Conservation (phyloP, 1,140 invertebrate genomes). For the Diachasmimorpha longicaudata region DNA sequence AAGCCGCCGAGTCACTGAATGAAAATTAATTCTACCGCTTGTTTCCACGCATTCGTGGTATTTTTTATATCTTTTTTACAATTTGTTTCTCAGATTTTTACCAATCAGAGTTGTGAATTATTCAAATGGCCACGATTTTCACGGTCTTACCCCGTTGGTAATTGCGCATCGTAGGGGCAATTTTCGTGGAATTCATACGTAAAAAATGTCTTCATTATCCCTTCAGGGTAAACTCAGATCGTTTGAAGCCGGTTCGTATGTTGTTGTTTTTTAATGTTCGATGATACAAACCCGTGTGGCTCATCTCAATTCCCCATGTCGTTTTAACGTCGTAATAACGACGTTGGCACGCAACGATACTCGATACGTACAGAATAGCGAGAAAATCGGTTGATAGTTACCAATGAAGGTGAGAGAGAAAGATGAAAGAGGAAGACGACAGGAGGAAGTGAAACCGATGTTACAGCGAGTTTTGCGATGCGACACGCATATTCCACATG, state of each 20-base stretch:
- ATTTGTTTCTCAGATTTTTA: neutral
- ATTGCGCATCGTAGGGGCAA: slow-evolving; percentile 16
- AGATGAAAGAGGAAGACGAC: neutral
- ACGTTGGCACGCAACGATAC: slow-evolving; percentile 23
- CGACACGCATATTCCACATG: slow-evolving; percentile 16
- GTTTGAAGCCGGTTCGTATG: slow-evolving; percentile 10
- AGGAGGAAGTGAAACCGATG: slow-evolving; percentile 23
- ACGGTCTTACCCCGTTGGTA: neutral
- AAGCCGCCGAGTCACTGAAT: neutral
- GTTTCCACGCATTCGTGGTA: too few species aligned
- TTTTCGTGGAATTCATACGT: slow-evolving; percentile 22
- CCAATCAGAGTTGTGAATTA: neutral
- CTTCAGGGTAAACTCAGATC: slow-evolving; percentile 13
- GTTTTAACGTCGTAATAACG: slow-evolving; percentile 27
- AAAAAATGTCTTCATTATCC: slow-evolving; percentile 29
- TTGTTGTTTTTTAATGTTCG: slow-evolving; percentile 3
- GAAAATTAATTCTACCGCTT: too few species aligned
- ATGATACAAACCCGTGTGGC: neutral
- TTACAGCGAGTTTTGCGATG: slow-evolving; percentile 5
- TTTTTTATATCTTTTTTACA: neutral
- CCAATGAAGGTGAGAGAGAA: neutral
- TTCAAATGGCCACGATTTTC: slow-evolving; percentile 19
- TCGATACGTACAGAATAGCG: slow-evolving; percentile 1
- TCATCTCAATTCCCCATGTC: slow-evolving; percentile 16
- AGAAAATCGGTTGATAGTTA: neutral